Conservation (phyloP, 2,888 invertebrate genomes). For the Archips crataeganus region DNA sequence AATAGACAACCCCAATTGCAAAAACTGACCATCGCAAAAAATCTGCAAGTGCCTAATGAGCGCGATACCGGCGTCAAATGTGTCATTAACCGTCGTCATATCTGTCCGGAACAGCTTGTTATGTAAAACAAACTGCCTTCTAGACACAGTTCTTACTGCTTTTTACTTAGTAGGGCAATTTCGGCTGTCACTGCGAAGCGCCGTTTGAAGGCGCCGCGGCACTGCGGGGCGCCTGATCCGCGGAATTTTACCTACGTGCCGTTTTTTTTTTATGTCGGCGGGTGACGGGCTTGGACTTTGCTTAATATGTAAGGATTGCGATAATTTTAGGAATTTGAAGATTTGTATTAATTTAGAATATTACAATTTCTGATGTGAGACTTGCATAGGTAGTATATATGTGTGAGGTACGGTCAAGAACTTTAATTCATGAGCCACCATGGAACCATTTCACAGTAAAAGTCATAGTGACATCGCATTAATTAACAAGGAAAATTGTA, state of each 20-base stretch:
- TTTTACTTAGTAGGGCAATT: constrained; percentile 75
- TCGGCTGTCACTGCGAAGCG: constrained; percentile 77
- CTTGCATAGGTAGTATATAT: no score
- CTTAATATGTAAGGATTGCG: constrained; percentile 35
- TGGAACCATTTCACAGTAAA: no score
- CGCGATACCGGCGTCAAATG: constrained; percentile 67
- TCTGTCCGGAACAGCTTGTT: constrained; percentile 70
- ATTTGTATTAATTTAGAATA: no score
- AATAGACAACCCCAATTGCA: constrained; percentile 32
- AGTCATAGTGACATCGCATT: no score
- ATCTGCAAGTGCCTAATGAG: constrained; percentile 54
- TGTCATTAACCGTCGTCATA: constrained; percentile 64
- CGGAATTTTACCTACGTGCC: constrained; percentile 73
- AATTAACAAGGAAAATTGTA: no score
- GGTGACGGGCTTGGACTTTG: constrained; percentile 48
- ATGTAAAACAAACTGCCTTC: constrained; percentile 78
- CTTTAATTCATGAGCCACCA: no score
- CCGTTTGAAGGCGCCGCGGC: constrained; percentile 74
- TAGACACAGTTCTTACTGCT: constrained; percentile 59
- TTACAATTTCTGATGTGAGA: no score
- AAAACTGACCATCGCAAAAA: constrained; percentile 52
- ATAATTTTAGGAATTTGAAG: constrained; percentile 15
- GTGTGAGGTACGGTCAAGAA: no score
- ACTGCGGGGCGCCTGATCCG: constrained; percentile 75
- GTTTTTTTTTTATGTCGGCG: constrained; percentile 64